Evolutionary conservation across 2,797 vertebrate species (phyloP).

Genomic region (Sorex maritimensis): DNA sequence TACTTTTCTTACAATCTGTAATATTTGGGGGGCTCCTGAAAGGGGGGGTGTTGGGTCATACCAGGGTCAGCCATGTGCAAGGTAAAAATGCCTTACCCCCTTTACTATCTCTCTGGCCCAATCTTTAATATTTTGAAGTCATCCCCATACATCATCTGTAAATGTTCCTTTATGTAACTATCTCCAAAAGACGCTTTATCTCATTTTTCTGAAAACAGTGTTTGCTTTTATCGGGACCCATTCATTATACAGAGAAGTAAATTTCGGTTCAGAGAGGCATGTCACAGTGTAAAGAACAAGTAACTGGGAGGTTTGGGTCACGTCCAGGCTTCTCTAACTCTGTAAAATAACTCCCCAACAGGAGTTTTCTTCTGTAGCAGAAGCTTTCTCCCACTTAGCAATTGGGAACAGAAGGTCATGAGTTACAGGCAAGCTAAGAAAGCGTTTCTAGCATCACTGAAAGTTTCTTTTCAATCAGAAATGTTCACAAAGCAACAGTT

Average conservation of each 20-base stretch:
- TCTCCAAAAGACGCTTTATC: conserved; percentile 40
- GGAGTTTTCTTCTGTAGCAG: not conserved
- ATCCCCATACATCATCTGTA: not conserved
- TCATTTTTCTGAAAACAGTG: not conserved
- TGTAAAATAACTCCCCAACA: not conserved
- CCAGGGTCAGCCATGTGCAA: no score
- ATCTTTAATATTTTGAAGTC: not conserved
- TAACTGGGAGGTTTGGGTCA: not conserved
- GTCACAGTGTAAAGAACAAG: not conserved
- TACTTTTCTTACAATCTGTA: conserved; percentile 1
- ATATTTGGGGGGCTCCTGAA: no score
- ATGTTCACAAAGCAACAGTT: not conserved
- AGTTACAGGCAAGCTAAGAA: not conserved
- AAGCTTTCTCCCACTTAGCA: conserved; percentile 38
- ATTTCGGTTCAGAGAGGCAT: not conserved
- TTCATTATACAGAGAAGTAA: conserved; percentile 5
- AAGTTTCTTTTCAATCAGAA: not conserved
- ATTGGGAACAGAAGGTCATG: not conserved
- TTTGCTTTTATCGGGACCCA: not conserved
- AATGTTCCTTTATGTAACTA: not conserved
- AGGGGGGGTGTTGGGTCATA: no score
- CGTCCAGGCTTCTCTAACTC: not conserved
- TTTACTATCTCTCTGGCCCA: no score
- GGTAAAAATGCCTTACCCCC: no score
- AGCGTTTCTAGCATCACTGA: not conserved